Evolutionary conservation across 2,113 vertebrate species (phyloP).

Genomic region (Microcebus ravelobensis): DNA sequence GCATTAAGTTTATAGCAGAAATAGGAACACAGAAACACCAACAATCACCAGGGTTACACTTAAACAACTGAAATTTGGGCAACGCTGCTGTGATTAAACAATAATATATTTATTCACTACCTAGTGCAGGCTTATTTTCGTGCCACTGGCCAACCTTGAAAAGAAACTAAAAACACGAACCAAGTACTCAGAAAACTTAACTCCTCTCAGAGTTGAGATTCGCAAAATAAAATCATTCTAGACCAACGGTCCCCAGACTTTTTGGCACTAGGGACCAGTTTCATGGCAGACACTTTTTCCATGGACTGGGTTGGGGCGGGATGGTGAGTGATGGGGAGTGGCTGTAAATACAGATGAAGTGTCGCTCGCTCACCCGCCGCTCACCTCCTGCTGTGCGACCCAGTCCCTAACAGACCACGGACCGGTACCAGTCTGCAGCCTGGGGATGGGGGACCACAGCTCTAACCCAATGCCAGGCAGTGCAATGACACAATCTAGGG

Average conservation of each 20-base stretch:
- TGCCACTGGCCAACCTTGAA: neutral
- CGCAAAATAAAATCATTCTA: neutral
- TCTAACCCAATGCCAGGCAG: rapidly evolving
- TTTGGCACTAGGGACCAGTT: no score
- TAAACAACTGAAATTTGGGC: neutral
- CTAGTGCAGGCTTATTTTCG: neutral
- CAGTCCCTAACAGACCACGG: no score
- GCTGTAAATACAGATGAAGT: no score
- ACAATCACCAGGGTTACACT: rapidly evolving
- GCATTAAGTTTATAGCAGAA: neutral
- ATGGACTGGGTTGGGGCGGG: no score
- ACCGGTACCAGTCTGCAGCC: no score
- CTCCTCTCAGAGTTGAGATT: neutral
- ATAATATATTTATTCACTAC: no score
- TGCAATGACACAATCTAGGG: rapidly evolving
- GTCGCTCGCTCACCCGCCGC: no score
- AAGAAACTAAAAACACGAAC: neutral
- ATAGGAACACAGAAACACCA: neutral
- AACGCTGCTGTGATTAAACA: neutral
- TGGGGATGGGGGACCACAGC: no score
- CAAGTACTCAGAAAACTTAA: neutral
- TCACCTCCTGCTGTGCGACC: no score
- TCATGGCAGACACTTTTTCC: no score
- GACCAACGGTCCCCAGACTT: neutral
- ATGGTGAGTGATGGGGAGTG: rapidly evolving